A percentile compares a stretch with the other conserved stretches of the same genome.
Conservation (phyloP, 2,113 vertebrate genomes). For the Crotalus viridis region DNA sequence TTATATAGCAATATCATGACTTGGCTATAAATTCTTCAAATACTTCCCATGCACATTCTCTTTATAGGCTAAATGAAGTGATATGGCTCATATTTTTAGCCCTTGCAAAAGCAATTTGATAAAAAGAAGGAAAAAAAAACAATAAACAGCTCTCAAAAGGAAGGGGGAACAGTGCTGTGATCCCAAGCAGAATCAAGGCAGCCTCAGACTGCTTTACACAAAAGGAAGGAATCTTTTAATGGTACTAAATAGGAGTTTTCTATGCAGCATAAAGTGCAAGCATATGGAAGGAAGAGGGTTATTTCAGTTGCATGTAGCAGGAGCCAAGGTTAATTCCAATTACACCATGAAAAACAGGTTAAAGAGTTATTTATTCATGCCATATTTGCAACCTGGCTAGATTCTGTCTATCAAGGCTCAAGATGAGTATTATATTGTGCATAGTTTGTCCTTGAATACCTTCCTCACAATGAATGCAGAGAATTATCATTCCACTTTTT, state of each 20-base stretch:
- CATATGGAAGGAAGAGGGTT: not conserved
- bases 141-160: not conserved
- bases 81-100: not conserved
- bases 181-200: not conserved
- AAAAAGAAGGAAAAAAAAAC: not conserved
- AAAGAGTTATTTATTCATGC: not conserved
- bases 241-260: not conserved
- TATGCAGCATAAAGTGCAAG: not conserved
- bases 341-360: not conserved
- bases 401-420: not conserved
- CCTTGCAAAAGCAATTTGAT: not conserved
- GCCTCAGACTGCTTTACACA: not conserved
- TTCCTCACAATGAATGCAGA: not conserved
- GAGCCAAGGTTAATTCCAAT: not conserved
- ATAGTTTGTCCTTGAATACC: not conserved
- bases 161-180: not conserved
- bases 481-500: not conserved
- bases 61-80: not conserved
- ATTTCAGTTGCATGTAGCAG: not conserved
- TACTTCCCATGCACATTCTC: not conserved
- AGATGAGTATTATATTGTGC: not conserved
- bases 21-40: not conserved
- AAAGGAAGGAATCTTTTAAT: not conserved
- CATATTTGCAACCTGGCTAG: not conserved
- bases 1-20: not conserved